These are phyloP conservation scores for Pedicia rivosa DNA, from an alignment of 2,888 invertebrate genomes.

Conservation along the genomic window DNA sequence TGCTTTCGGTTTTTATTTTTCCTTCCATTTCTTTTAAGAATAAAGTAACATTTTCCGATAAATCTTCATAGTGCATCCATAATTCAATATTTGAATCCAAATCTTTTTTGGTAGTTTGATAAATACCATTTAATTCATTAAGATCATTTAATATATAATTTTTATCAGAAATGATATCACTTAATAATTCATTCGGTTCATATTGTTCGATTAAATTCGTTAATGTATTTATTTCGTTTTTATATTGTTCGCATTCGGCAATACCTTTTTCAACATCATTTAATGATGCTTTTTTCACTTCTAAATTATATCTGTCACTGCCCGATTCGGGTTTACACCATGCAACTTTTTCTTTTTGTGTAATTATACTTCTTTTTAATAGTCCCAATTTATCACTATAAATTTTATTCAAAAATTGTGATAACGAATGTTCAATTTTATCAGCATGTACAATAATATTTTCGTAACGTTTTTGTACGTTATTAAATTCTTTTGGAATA, in stretches of 20 bases:
- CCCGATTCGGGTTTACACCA: constrained; percentile 85
- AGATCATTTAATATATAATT: constrained; percentile 35
- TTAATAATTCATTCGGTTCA: neutral
- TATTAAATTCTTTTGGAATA: constrained; percentile 65
- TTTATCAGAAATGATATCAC: neutral
- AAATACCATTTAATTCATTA: constrained; percentile 53
- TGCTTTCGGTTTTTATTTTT: constrained; percentile 54
- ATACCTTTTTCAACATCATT: constrained; percentile 59
- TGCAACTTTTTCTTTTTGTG: constrained; percentile 71
- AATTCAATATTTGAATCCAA: constrained; percentile 54
- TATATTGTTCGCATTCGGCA: constrained; percentile 40
- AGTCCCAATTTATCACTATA: constrained; percentile 72
- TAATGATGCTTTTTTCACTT: constrained; percentile 73
- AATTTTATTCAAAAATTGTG: constrained; percentile 71
- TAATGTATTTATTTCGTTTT: neutral
- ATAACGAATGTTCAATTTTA: constrained; percentile 63
- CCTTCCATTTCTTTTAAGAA: constrained; percentile 72
- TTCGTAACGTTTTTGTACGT: constrained; percentile 70
- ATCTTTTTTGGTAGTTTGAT: constrained; percentile 45
- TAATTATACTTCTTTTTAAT: constrained; percentile 62
- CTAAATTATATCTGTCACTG: constrained; percentile 82
- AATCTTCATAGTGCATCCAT: constrained; percentile 66
- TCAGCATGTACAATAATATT: constrained; percentile 60
- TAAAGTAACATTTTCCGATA: constrained; percentile 54
- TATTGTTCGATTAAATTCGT: neutral